phyloP scores from a whole-genome alignment of 35 echinoderm and acorn worm genomes.

The Nesometra sesokonis region DNA sequence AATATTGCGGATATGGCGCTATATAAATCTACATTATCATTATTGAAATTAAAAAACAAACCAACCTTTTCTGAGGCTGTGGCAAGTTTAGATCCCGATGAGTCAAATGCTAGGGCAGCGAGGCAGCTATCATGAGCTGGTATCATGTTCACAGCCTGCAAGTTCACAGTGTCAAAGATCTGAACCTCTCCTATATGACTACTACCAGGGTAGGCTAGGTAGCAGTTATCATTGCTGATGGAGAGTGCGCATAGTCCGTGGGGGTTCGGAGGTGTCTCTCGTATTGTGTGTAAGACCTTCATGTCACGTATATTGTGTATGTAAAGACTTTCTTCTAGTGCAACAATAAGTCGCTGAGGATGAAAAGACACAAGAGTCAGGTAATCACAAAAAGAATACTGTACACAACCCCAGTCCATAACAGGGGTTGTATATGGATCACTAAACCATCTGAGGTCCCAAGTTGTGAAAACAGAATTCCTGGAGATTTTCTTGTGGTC shows the following conservation, averaged over 20 bases:
- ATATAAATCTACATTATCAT: too few relatives aligned
- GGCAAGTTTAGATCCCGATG: conserved; percentile 75
- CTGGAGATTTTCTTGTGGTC: too few relatives aligned
- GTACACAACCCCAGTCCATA: not conserved
- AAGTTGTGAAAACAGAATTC: too few relatives aligned
- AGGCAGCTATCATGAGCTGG: conserved; percentile 90
- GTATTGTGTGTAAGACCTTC: conserved; percentile 99
- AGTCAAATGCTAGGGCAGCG: conserved; percentile 86
- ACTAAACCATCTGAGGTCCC: too few relatives aligned
- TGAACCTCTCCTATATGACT: conserved; percentile 96
- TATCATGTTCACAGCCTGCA: conserved; percentile 97
- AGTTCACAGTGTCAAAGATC: conserved; percentile 96
- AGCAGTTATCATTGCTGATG: conserved; percentile 89
- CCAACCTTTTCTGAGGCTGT: conserved; percentile 96
- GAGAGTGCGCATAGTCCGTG: conserved; percentile 83
- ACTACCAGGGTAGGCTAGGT: conserved; percentile 90
- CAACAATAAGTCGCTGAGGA: conserved; percentile 86
- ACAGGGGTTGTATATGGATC: too few relatives aligned
- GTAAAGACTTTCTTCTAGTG: conserved; percentile 88
- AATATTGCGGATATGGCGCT: too few relatives aligned
- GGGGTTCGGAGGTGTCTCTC: conserved; percentile 92
- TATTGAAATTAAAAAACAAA: not conserved
- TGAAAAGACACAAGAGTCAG: not conserved
- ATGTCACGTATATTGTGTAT: conserved; percentile 98
- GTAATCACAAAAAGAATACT: conserved; percentile 2